Percentiles rank a stretch among this genome's conserved stretches.
These are phyloP conservation scores for Dugesia japonica DNA, from an alignment of 2,888 invertebrate species.

Conservation along the genomic window DNA sequence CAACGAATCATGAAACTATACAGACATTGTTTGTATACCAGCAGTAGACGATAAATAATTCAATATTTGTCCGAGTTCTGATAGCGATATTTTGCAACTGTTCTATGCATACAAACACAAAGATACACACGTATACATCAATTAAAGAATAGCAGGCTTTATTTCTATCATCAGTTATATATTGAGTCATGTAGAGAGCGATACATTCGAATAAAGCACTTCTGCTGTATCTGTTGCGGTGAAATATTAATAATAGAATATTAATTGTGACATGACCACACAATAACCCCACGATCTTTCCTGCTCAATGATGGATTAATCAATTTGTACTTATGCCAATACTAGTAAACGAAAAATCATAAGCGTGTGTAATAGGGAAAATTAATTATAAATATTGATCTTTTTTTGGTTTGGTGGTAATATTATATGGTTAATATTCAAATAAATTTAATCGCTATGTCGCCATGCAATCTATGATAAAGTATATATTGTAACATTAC, in stretches of 20 bases:
- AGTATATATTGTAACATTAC: background rate
- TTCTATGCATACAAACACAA: background rate
- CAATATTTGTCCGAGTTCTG: background rate
- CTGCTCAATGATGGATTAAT: background rate
- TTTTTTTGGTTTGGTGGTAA: background rate
- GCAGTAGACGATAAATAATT: background rate
- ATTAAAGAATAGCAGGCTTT: background rate
- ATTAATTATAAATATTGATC: constrained; percentile 11
- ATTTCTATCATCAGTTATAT: background rate
- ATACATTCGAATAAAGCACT: background rate
- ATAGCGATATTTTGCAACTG: background rate
- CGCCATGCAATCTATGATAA: background rate
- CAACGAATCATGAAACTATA: background rate
- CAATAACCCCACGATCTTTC: background rate
- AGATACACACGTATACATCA: background rate
- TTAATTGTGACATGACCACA: background rate
- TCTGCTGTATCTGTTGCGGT: background rate
- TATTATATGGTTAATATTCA: constrained; percentile 2
- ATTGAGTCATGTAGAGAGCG: background rate
- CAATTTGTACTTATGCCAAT: background rate
- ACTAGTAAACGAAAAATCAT: background rate
- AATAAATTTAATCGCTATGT: constrained; percentile 10
- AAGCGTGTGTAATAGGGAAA: background rate
- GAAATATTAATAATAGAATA: background rate
- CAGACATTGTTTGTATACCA: constrained; percentile 13